A percentile compares a stretch with the other conserved stretches of the same genome.
Evolutionary conservation across 2,113 vertebrate species (phyloP).

Genomic region (Erinaceus europaeus): DNA sequence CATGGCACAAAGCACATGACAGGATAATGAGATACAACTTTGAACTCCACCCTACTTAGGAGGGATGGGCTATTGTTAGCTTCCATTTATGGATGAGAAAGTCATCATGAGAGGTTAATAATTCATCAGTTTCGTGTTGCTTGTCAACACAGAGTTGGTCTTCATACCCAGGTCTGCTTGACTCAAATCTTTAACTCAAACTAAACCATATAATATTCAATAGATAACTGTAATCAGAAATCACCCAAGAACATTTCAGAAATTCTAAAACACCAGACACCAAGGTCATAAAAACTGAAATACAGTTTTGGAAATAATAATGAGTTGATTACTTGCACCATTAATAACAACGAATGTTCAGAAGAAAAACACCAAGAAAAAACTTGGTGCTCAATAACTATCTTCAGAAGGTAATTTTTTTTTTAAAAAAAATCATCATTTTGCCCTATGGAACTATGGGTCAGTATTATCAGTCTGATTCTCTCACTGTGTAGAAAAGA

Average conservation of each 20-base stretch:
- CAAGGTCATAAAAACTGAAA: neutral
- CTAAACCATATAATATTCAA: neutral
- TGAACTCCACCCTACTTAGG: neutral
- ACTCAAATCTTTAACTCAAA: neutral
- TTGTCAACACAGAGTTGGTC: neutral
- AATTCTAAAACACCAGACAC: neutral
- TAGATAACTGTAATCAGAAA: neutral
- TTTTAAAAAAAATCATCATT: neutral
- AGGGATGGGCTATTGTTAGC: neutral
- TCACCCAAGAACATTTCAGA: neutral
- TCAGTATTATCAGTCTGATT: neutral
- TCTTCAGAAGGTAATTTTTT: neutral
- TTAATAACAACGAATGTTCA: neutral
- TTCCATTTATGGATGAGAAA: neutral
- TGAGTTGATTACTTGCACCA: neutral
- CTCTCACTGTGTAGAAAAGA: neutral
- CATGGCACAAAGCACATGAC: neutral
- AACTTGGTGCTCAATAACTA: neutral
- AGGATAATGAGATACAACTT: neutral
- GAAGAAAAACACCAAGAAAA: neutral
- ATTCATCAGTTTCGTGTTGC: neutral
- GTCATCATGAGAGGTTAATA: neutral
- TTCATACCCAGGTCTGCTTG: neutral
- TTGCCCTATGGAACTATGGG: neutral
- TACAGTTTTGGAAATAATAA: neutral